A percentile compares a stretch with the other conserved stretches of the same genome.
These are phyloP conservation scores for Brachionus sp. DNA, from an alignment of 1,140 invertebrate genomes.

Conservation along the genomic window DNA sequence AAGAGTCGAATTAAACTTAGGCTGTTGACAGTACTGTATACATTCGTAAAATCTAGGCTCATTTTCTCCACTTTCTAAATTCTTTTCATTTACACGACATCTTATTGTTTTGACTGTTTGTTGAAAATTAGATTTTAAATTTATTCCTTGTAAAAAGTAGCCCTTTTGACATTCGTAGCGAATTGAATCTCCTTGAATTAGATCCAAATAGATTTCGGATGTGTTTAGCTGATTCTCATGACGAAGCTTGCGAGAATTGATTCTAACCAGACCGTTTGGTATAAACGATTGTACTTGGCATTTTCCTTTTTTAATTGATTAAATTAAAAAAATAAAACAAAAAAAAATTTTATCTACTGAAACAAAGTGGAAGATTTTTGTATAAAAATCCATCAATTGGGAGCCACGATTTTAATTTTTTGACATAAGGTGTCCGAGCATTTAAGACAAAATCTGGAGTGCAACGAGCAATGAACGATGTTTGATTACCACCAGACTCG, in stretches of 20 bases:
- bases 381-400: neutral
- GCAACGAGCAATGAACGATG: neutral
- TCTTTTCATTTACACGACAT: neutral
- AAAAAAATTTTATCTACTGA: neutral
- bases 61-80: neutral
- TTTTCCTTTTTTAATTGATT: neutral
- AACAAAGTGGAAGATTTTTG: slow-evolving; percentile 10
- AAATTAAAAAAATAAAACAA: neutral
- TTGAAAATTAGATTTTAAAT: neutral
- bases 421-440: neutral
- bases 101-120: neutral
- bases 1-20: neutral
- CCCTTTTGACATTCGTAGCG: neutral
- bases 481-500: neutral
- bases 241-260: neutral
- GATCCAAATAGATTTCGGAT: neutral
- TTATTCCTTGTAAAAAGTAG: neutral
- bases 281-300: neutral
- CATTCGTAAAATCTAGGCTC: neutral
- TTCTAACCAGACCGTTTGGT: neutral
- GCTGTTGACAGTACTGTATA: neutral
- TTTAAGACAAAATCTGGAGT: neutral
- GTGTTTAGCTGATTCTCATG: neutral
- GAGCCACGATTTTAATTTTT: neutral
- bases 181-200: neutral